Evolutionary conservation across 2,113 vertebrate species (phyloP).

Genomic region (Salvelinus sp.): DNA sequence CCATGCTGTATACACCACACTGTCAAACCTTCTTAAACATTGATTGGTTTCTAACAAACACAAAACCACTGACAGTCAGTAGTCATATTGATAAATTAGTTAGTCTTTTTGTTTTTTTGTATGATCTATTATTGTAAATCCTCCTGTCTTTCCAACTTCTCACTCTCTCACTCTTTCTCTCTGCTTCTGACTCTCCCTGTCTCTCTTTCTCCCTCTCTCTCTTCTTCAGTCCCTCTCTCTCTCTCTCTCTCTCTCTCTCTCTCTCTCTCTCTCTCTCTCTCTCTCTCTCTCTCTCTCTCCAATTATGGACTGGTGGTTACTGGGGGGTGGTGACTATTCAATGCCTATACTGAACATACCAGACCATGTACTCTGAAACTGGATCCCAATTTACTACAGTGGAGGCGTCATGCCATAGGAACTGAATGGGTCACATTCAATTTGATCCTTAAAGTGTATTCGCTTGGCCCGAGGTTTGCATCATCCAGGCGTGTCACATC

Average conservation of each 20-base stretch:
- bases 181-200: too few relatives aligned
- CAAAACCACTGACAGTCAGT: conserved; percentile 15
- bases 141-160: conserved; percentile 13
- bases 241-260: too few relatives aligned
- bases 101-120: too few relatives aligned
- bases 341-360: background rate
- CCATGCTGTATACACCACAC: conserved; percentile 20
- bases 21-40: conserved; percentile 23
- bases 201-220: too few relatives aligned
- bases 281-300: too few relatives aligned
- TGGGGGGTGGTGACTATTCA: background rate
- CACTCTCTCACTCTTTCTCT: conserved; percentile 6
- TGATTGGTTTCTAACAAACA: conserved; percentile 26
- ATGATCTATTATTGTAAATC: background rate
- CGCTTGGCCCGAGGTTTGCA: background rate
- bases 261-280: background rate
- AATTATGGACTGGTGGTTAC: background rate
- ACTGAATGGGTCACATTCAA: too few relatives aligned
- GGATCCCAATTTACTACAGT: background rate
- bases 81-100: conserved; percentile 3
- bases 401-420: too few relatives aligned
- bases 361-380: background rate
- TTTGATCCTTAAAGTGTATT: background rate
- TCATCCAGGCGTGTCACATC: too few relatives aligned
- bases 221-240: too few relatives aligned